Evolutionary conservation across 2,113 vertebrate genomes (phyloP), one percentile per base, ranked within the genome.

Genomic region (Rallus limicola): DNA sequence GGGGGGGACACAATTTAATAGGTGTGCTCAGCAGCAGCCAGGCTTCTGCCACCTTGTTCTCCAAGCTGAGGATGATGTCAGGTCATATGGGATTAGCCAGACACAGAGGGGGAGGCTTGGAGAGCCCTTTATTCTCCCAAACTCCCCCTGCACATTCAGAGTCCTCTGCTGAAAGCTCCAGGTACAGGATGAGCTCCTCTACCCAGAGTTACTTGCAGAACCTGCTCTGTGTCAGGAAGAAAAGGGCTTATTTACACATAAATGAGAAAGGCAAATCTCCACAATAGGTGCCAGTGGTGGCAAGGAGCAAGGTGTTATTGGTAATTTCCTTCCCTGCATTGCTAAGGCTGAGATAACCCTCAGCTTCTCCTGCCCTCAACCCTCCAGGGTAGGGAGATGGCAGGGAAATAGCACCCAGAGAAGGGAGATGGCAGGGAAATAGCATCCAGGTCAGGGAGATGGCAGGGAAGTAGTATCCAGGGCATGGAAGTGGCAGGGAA

Each of bases 191-290:
- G 38, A 79, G 74, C 63, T 87, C 33, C 0, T 29, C 6, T 4
- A 33, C 86, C n/a, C 62, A 1, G 44, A 60, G 76, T n/a, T 36
- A 7, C 86, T 52, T 38, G 86, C 86, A 72, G 76, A 58, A 46
- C 60, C 62, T 16, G 64, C 52, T 18, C 2, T 0, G 34, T 26
- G 38, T 46, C 44, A 5, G 29, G 12, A 53, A 72, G 58, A 76
- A 90, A 90, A 88, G 60, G 60, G 46, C 88, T 92, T 78, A 95
- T 97, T 93, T 96, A 72, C 90, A 93, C 88, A 80, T 67, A 86
- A 92, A 93, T 86, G 92, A 83, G 92, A 60, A 46, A 70, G 64
- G 64, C 38, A 59, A 67, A 92, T 20, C 60, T 16, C 52, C 42
- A 15, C 88, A 19, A 5, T 15, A 9, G 5, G 13, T 21, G 67